These are phyloP conservation scores for Drosophila equinoxialis DNA, from an alignment of 1,140 invertebrate genomes.

Conservation along the genomic window DNA sequence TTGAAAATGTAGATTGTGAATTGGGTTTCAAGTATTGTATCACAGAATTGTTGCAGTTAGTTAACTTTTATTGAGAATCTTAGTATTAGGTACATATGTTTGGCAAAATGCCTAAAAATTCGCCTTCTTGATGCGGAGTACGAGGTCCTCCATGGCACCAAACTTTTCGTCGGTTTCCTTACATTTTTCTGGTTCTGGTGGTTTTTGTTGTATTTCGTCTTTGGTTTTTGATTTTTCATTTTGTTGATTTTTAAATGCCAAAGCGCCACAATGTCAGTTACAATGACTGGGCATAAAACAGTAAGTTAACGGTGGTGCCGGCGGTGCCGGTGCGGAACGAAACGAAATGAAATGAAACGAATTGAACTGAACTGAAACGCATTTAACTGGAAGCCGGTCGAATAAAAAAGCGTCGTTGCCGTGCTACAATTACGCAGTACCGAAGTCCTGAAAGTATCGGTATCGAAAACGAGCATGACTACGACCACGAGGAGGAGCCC, in stretches of 20 bases:
- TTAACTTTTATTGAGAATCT: not conserved
- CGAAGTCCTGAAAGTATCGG: not conserved
- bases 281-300: conserved; percentile 23
- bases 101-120: not conserved
- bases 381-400: conserved; percentile 46
- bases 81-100: not conserved
- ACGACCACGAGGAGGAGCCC: not conserved
- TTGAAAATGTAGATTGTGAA: not conserved
- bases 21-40: not conserved
- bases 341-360: conserved; percentile 32
- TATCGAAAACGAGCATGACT: conserved; percentile 4
- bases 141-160: conserved; percentile 6
- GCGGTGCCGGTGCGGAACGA: conserved; percentile 41
- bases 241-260: conserved; percentile 16
- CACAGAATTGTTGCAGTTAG: not conserved
- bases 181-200: too few species aligned
- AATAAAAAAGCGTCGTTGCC: conserved; percentile 29
- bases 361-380: conserved; percentile 20
- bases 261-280: conserved; percentile 16
- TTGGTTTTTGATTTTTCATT: not conserved
- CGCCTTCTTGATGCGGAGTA: not conserved
- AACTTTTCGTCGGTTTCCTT: not conserved
- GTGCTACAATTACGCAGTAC: conserved; percentile 14
- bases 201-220: not conserved
- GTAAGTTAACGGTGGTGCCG: conserved; percentile 12